Conservation (phyloP, 2,113 vertebrate species). For the Atlantisia rogersi region DNA sequence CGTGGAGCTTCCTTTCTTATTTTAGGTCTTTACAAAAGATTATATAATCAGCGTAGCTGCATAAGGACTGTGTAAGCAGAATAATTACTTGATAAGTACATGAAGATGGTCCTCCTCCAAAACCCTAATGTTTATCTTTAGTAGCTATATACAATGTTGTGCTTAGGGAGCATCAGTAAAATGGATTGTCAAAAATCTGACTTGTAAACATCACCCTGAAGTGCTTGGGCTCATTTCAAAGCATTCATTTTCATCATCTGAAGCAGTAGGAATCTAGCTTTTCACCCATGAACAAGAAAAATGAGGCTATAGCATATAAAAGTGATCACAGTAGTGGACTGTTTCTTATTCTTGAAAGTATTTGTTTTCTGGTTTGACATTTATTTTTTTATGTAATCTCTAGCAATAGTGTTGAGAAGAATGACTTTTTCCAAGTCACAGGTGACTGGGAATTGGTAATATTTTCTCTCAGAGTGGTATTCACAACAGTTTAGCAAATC, state of each 20-base stretch:
- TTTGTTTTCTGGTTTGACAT: background rate
- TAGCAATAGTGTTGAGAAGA: background rate
- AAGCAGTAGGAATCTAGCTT: background rate
- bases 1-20: background rate
- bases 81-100: background rate
- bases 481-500: background rate
- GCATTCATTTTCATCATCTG: background rate
- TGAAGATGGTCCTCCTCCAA: background rate
- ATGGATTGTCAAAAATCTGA: background rate
- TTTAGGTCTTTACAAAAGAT: background rate
- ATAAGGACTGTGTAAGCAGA: background rate
- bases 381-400: background rate
- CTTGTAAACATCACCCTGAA: background rate
- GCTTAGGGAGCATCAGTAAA: background rate
- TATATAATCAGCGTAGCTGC: background rate
- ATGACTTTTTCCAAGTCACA: background rate
- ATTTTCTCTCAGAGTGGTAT: background rate
- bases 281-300: background rate
- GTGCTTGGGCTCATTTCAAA: background rate
- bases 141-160: background rate
- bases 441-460: background rate
- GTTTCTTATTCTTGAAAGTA: background rate
- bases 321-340: background rate
- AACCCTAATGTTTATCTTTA: background rate
- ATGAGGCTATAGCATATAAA: rapidly evolving